Conservation (phyloP, 2,113 vertebrate species). For the Silurus glanis region DNA sequence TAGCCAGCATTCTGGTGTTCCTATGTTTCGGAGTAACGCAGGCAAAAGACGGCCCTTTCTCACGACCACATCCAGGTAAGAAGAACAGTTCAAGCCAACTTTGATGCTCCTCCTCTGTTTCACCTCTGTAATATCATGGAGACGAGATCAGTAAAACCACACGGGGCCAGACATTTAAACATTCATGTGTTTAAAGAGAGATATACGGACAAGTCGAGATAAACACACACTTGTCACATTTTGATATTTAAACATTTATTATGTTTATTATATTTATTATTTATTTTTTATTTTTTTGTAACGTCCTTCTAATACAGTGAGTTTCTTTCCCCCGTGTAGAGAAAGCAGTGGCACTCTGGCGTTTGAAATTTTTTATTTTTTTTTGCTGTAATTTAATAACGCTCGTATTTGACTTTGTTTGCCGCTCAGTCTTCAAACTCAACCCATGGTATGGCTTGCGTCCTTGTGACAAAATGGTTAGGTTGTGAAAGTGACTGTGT, state of each 20-base stretch:
- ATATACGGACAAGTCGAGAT: too few species aligned
- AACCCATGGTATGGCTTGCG: background rate
- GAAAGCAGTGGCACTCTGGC: background rate
- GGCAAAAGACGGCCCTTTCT: conserved; percentile 97
- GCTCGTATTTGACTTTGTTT: background rate
- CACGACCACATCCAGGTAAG: conserved; percentile 95
- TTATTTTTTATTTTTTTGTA: too few species aligned
- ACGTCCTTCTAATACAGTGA: too few species aligned
- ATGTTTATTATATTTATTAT: too few species aligned
- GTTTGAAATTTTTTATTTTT: background rate
- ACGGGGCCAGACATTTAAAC: too few species aligned
- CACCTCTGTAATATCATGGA: background rate
- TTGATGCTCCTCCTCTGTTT: background rate
- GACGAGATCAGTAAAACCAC: too few species aligned
- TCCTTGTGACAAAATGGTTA: too few species aligned
- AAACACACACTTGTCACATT: too few species aligned
- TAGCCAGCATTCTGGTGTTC: conserved; percentile 97
- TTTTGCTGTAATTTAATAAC: background rate
- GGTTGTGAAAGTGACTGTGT: too few species aligned
- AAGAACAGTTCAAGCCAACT: background rate
- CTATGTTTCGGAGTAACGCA: conserved; percentile 98
- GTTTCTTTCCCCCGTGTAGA: background rate
- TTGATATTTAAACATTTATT: too few species aligned
- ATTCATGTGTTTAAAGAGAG: too few species aligned
- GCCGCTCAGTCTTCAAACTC: background rate